Evolutionary conservation across 1,140 invertebrate genomes (phyloP), one percentile per base, ranked within the genome.

Genomic region (Cepaea nemoralis): DNA sequence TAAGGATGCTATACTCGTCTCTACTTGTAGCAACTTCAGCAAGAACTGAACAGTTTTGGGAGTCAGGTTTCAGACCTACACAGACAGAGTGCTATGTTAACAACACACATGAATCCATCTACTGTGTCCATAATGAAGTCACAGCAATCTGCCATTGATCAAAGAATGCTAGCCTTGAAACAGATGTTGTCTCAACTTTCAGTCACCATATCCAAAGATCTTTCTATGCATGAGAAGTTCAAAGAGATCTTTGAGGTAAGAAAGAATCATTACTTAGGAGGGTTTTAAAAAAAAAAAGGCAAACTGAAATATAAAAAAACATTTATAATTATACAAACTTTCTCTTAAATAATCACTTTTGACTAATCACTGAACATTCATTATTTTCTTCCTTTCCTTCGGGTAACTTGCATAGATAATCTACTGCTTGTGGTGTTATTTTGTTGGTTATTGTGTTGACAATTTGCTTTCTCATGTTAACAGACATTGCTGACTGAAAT

Each of bases 81-180:
- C 76, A 80, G 85, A 45, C 81, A 89, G 35, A 87, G 89, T 83
- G 87, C 88, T 77, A 80, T 83, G 16, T 83, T 90, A 22, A 88
- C 86, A 40, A 86, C 87, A 76, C 85, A 87, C 73, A 87, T 91
- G 86, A 88, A 88, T 67, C 85, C 87, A 39, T 85, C 89, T 22
- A 87, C 88, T 14, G 87, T 90, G 39, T 83, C 86, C 10, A 84
- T 82, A 16, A 85, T 91, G 8, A 89, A 87, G 27, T 88, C 89
- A 10, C 82, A 85, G 31, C 86, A 88, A 70, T 85, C 88, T 14
- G 81, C 70, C 3, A 67, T 91, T 14, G 87, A 89, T 40, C 86
- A 90, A 67, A 83, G 89, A 42, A 82, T 90, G 31, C 71, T 88
- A 33, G 81, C 77, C 10, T 81, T 89, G 22, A 82, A 87, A 45